A percentile compares a stretch with the other conserved stretches of the same genome.
Conservation (phyloP, 2,797 vertebrate species). For the Gymnopithys bicolor region DNA sequence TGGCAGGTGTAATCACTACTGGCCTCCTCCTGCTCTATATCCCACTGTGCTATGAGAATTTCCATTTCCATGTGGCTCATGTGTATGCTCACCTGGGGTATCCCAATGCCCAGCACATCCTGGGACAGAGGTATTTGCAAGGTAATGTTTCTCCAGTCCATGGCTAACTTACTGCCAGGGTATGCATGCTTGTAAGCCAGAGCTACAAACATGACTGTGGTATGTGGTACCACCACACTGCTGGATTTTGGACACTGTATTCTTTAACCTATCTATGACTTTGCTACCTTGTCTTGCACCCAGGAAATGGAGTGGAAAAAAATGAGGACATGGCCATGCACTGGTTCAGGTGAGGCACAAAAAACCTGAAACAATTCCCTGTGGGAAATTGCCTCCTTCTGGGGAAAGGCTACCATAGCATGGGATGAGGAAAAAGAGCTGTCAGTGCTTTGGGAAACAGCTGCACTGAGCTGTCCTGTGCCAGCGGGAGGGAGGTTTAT, state of each 20-base stretch:
- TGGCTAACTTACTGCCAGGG: neutral
- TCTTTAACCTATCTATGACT: neutral
- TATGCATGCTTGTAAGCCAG: accelerated
- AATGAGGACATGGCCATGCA: slow-evolving; percentile 67
- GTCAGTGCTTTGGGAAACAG: neutral
- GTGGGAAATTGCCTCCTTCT: neutral
- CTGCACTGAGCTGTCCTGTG: accelerated
- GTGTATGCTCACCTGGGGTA: slow-evolving; percentile 65
- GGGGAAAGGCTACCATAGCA: neutral
- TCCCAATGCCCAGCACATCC: slow-evolving; percentile 60
- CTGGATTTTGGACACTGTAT: neutral
- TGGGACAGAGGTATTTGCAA: slow-evolving; percentile 77
- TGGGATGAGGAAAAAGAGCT: neutral
- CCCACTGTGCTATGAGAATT: slow-evolving; percentile 47
- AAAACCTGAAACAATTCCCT: neutral
- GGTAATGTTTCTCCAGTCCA: slow-evolving; percentile 1
- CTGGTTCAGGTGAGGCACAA: slow-evolving; percentile 75
- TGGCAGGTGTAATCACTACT: slow-evolving; percentile 31
- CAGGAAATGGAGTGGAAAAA: slow-evolving; percentile 71
- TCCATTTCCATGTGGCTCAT: slow-evolving; percentile 73
- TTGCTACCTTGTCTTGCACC: neutral
- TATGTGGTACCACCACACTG: neutral
- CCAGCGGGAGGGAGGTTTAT: neutral
- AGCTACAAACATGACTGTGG: accelerated
- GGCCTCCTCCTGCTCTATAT: slow-evolving; percentile 68